A percentile compares a stretch with the other conserved stretches of the same genome.
These are phyloP conservation scores for Triplophysa siluroides DNA, from an alignment of 2,113 vertebrate genomes.

Conservation along the genomic window DNA sequence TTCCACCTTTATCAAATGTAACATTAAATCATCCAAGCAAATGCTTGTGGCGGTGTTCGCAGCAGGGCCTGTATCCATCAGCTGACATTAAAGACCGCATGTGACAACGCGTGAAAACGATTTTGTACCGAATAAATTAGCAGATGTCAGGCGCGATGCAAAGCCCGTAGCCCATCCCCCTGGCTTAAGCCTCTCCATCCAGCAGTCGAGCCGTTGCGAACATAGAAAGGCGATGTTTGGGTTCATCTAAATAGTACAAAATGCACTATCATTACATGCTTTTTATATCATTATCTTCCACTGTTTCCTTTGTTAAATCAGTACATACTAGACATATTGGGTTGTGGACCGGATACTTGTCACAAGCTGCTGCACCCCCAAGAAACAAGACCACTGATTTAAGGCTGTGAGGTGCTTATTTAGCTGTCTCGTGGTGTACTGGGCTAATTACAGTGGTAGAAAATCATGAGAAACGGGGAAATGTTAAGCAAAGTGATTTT, in stretches of 20 bases:
- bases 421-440: conserved; percentile 24
- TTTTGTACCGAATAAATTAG: not conserved
- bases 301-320: conserved; percentile 8
- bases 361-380: not conserved
- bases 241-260: not conserved
- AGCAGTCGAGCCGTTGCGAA: not conserved
- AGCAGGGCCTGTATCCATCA: not conserved
- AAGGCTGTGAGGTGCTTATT: conserved; percentile 38
- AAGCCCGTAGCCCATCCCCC: not conserved
- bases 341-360: conserved; percentile 13
- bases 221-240: not conserved
- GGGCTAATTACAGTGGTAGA: conserved; percentile 39
- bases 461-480: not conserved
- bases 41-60: not conserved
- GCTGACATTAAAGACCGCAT: conserved; percentile 13
- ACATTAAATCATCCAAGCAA: not conserved
- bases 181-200: not conserved
- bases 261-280: conserved; percentile 3
- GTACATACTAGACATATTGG: not conserved
- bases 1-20: not conserved
- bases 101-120: not conserved
- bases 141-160: not conserved
- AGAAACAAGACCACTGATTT: conserved; percentile 2
- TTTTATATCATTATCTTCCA: conserved; percentile 21
- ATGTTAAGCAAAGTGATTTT: not conserved